These are phyloP conservation scores for Cryptocephalus moraei DNA, from an alignment of 2,888 invertebrate species.

Conservation along the genomic window DNA sequence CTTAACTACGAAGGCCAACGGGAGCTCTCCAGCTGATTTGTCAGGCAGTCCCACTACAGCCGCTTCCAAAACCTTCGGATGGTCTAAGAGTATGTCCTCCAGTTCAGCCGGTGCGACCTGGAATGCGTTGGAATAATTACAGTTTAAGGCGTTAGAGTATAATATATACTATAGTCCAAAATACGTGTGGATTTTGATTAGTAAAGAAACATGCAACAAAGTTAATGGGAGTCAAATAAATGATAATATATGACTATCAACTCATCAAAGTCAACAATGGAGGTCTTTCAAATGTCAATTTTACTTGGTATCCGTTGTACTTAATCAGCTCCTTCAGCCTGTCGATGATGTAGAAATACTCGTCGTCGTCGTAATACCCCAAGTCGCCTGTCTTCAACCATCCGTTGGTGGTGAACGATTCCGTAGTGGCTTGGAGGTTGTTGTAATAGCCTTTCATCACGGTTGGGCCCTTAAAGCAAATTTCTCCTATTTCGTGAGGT, in stretches of 20 bases:
- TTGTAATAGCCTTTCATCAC: conserved; percentile 64
- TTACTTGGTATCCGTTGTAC: conserved; percentile 70
- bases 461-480: conserved; percentile 57
- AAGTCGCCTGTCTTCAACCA: conserved; percentile 75
- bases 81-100: conserved; percentile 60
- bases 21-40: conserved; percentile 57
- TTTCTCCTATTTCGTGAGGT: conserved; percentile 60
- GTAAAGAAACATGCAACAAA: too few species aligned
- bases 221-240: too few species aligned
- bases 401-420: conserved; percentile 61
- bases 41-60: conserved; percentile 74
- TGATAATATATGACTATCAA: too few species aligned
- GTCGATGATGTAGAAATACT: conserved; percentile 73
- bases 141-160: too few species aligned
- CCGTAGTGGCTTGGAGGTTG: conserved; percentile 51
- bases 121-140: neutral
- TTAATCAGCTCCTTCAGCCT: conserved; percentile 84
- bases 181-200: too few species aligned
- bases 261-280: too few species aligned
- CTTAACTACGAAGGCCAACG: conserved; percentile 60
- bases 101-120: conserved; percentile 68
- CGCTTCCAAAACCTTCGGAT: conserved; percentile 66
- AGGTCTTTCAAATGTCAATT: too few species aligned
- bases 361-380: conserved; percentile 69
- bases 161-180: too few species aligned